Conservation (phyloP, 2,797 vertebrate species). For the Propithecus deckenii region DNA sequence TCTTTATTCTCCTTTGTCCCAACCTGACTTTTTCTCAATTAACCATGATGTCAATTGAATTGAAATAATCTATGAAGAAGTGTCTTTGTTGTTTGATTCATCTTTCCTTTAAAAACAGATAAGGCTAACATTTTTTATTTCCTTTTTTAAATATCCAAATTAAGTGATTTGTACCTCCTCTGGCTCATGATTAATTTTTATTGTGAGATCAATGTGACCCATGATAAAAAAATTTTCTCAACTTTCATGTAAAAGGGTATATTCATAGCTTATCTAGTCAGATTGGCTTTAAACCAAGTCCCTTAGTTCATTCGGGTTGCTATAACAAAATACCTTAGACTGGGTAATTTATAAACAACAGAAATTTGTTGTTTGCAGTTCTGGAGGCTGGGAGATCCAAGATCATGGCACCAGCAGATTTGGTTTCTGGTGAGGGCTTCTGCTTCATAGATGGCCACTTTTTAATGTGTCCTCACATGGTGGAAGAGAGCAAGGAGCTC, state of each 20-base stretch:
- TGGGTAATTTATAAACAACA: background rate
- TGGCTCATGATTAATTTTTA: background rate
- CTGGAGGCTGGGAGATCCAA: too few species aligned
- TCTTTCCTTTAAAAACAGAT: background rate
- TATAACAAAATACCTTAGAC: background rate
- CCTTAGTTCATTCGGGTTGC: background rate
- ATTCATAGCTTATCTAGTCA: background rate
- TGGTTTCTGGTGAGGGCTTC: background rate
- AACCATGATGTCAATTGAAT: background rate
- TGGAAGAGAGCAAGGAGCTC: background rate
- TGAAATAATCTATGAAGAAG: background rate
- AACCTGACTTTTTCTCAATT: background rate
- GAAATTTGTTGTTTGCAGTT: background rate
- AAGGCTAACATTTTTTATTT: background rate
- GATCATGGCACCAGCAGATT: background rate
- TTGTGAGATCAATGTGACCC: background rate
- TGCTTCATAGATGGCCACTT: background rate
- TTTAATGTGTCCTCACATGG: too few species aligned
- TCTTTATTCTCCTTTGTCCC: background rate
- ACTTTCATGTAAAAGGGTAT: background rate
- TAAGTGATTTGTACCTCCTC: background rate
- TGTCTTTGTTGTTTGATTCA: background rate
- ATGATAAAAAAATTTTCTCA: background rate
- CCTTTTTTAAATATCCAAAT: slow-evolving; percentile 14
- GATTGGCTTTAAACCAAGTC: background rate